Conservation (phyloP, 2,888 invertebrate species). For the Heteromyza rotundicornis region DNA sequence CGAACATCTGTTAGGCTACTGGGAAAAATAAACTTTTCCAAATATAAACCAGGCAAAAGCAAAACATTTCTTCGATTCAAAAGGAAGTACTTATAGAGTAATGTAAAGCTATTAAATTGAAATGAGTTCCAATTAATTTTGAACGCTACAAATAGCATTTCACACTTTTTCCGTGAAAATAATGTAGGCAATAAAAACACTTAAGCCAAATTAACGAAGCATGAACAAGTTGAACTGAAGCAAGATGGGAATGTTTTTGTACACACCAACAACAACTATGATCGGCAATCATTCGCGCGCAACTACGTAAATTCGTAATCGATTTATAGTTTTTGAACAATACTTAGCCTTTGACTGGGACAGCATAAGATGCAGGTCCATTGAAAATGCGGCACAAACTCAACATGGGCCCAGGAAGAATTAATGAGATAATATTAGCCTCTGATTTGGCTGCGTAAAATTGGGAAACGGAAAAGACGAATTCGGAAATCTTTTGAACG, state of each 20-base stretch:
- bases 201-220: constrained; percentile 11
- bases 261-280: neutral
- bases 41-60: no score
- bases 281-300: neutral
- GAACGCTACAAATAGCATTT: neutral
- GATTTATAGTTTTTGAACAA: no score
- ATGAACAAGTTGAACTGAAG: neutral
- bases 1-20: no score
- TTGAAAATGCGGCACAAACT: neutral
- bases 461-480: no score
- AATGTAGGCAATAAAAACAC: neutral
- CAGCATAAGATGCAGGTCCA: neutral
- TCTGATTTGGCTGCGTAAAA: neutral
- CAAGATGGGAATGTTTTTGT: constrained; percentile 4
- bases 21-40: no score
- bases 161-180: neutral
- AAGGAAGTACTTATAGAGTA: no score
- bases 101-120: neutral
- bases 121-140: neutral
- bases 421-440: neutral
- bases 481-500: no score
- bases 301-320: no score
- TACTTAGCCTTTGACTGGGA: no score
- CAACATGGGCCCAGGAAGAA: neutral
- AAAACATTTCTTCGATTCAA: no score